A percentile compares a stretch with the other conserved stretches of the same genome.
These are phyloP conservation scores for Lepidocolaptes lacrymiger DNA, from an alignment of 2,797 vertebrate species.

Conservation along the genomic window DNA sequence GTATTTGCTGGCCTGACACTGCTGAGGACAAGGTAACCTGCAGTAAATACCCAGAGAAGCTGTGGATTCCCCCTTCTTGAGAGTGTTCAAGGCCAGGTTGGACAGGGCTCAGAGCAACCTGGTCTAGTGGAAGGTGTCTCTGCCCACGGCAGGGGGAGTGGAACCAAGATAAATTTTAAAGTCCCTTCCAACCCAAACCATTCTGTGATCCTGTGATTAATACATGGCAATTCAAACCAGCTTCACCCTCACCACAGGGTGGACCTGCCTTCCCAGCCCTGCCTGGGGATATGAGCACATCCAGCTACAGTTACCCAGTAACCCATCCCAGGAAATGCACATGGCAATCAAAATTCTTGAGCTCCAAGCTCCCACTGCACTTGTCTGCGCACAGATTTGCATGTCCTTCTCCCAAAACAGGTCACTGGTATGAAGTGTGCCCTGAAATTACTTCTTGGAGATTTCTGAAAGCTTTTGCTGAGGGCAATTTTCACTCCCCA, in stretches of 20 bases:
- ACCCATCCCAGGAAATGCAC: background rate
- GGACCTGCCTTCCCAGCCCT: background rate
- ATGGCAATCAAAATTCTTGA: background rate
- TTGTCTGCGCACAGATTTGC: background rate
- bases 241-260: background rate
- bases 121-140: background rate
- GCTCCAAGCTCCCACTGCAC: background rate
- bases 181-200: background rate
- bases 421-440: background rate
- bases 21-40: background rate
- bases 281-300: fast-evolving
- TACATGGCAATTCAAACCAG: background rate
- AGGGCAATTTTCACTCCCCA: background rate
- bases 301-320: background rate
- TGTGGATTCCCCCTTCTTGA: background rate
- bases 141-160: background rate
- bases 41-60: background rate
- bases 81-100: background rate
- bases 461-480: background rate
- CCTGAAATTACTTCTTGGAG: background rate
- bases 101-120: background rate
- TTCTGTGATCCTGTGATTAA: background rate
- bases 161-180: background rate
- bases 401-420: background rate
- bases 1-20: background rate